Percentiles rank a stretch among this genome's conserved stretches.
These are phyloP conservation scores for Lycorma delicatula DNA, from an alignment of 1,140 invertebrate species.

Conservation along the genomic window DNA sequence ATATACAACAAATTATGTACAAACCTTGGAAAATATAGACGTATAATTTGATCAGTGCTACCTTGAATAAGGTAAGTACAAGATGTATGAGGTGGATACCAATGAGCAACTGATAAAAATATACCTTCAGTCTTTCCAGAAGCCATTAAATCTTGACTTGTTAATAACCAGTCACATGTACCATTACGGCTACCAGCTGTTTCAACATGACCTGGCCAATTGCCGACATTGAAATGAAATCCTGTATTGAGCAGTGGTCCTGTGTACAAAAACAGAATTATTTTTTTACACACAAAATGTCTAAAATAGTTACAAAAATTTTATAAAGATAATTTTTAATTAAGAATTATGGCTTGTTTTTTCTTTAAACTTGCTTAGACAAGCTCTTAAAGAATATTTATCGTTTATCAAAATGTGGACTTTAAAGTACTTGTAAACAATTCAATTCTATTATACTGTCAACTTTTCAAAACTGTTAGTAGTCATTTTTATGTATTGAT, in stretches of 20 bases:
- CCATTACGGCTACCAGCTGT: slow-evolving; percentile 71
- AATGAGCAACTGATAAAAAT: slow-evolving; percentile 82
- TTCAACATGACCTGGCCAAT: slow-evolving; percentile 84
- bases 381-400: too few species aligned
- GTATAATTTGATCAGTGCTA: slow-evolving; percentile 69
- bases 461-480: too few species aligned
- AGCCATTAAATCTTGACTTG: slow-evolving; percentile 63
- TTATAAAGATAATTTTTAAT: too few species aligned
- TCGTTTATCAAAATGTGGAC: too few species aligned
- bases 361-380: too few species aligned
- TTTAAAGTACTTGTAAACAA: too few species aligned
- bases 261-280: slow-evolving; percentile 26
- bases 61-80: slow-evolving; percentile 85
- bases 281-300: not conserved
- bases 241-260: slow-evolving; percentile 82
- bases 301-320: too few species aligned
- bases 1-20: too few species aligned
- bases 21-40: slow-evolving; percentile 77
- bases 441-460: too few species aligned
- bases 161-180: slow-evolving; percentile 78
- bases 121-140: slow-evolving; percentile 73
- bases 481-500: too few species aligned
- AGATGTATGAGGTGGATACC: slow-evolving; percentile 84
- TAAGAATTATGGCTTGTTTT: too few species aligned
- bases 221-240: slow-evolving; percentile 88